These are phyloP conservation scores for Heliornis fulica DNA, from an alignment of 2,113 vertebrate species.

Conservation along the genomic window DNA sequence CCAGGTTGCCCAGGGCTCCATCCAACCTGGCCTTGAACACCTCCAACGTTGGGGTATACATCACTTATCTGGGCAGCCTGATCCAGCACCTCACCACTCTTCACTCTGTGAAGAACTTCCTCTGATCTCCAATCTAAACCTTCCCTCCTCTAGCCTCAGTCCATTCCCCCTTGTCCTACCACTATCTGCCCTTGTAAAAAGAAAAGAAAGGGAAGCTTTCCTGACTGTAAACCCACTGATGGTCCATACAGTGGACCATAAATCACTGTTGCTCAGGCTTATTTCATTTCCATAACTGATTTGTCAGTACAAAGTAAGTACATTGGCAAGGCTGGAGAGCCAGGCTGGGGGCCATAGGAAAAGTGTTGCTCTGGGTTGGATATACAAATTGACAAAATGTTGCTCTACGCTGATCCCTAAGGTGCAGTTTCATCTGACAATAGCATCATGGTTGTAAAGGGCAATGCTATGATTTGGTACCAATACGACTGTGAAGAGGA, in stretches of 20 bases:
- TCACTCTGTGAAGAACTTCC: no score
- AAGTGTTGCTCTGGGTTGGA: neutral
- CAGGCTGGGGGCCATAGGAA: neutral
- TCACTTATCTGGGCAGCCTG: no score
- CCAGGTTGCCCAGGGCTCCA: no score
- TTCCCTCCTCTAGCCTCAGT: no score
- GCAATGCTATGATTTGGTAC: neutral
- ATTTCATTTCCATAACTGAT: neutral
- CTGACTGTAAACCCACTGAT: neutral
- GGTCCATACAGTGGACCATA: neutral
- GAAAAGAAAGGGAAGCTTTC: neutral
- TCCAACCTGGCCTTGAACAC: no score
- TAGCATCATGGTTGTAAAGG: neutral
- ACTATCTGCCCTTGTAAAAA: no score
- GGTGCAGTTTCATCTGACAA: neutral
- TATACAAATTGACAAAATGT: neutral
- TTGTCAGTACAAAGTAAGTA: no score
- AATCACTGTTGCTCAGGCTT: neutral
- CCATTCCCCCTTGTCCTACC: no score
- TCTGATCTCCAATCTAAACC: no score
- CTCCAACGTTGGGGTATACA: no score
- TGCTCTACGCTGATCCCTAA: fast-evolving
- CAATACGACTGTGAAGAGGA: neutral
- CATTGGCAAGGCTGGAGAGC: neutral
- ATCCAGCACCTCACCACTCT: no score